Conservation (phyloP, 1,140 invertebrate genomes). For the Littorina saxatilis region DNA sequence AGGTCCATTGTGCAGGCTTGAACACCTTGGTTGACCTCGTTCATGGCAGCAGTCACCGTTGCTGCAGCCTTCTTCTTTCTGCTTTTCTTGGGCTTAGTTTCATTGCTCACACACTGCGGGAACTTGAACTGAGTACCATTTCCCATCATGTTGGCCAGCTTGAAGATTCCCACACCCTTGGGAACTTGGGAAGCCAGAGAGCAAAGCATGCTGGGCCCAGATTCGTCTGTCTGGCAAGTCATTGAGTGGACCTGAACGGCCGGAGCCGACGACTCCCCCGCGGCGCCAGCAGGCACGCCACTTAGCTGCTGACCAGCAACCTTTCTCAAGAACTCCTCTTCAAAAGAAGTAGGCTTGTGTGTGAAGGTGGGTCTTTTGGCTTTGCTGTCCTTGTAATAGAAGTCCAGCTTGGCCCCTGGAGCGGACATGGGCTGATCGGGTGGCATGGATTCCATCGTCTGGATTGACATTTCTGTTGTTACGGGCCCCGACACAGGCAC, state of each 20-base stretch:
- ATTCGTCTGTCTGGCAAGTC: too few species aligned
- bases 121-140: background rate
- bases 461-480: constrained; percentile 29
- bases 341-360: background rate
- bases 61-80: background rate
- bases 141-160: constrained; percentile 30
- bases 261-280: too few species aligned
- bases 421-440: background rate
- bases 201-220: constrained; percentile 3
- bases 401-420: constrained; percentile 17
- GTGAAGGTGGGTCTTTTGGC: background rate
- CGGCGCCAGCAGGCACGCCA: too few species aligned
- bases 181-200: constrained; percentile 10
- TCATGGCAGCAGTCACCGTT: background rate
- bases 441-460: constrained; percentile 18
- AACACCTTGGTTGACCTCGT: background rate
- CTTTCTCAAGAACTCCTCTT: constrained; percentile 39
- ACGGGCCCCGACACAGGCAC: background rate
- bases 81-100: background rate
- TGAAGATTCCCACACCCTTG: constrained; percentile 33
- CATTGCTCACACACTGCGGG: background rate
- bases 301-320: background rate
- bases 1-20: constrained; percentile 20
- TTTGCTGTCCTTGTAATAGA: constrained; percentile 32
- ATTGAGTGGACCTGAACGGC: too few species aligned